These are phyloP conservation scores for Tetragnatha montana DNA, from an alignment of 2,888 invertebrate genomes.

Conservation along the genomic window DNA sequence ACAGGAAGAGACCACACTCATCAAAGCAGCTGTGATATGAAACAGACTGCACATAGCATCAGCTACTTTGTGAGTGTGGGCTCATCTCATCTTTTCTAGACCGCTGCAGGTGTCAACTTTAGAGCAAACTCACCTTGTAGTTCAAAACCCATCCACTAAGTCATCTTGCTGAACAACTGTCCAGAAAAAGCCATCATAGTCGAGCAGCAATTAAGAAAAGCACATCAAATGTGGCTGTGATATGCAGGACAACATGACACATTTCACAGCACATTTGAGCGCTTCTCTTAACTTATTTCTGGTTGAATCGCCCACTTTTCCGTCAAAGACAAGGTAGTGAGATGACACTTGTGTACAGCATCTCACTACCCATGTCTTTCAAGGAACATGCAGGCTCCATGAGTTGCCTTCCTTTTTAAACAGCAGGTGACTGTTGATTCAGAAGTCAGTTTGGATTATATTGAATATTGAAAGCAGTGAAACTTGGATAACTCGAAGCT, in stretches of 20 bases:
- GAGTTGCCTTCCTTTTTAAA: too few relatives aligned
- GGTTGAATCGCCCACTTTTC: conserved; percentile 51
- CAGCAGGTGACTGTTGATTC: too few relatives aligned
- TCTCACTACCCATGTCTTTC: conserved; percentile 99
- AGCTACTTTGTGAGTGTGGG: conserved; percentile 86
- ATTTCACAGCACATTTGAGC: conserved; percentile 75
- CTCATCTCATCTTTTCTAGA: not conserved
- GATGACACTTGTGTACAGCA: conserved; percentile 84
- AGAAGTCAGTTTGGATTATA: too few relatives aligned
- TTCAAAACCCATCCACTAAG: not conserved
- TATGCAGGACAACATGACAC: conserved; percentile 73
- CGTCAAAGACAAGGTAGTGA: conserved; percentile 99
- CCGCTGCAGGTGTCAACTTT: not conserved
- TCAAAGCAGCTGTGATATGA: conserved; percentile 99
- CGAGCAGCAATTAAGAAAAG: conserved; percentile 12
- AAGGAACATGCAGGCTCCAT: conserved; percentile 76
- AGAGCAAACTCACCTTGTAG: not conserved
- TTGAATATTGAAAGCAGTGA: too few relatives aligned
- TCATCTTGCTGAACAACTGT: not conserved
- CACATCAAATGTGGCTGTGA: conserved; percentile 77
- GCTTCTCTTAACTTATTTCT: conserved; percentile 20
- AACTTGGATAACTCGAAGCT: too few relatives aligned
- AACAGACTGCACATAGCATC: conserved; percentile 83
- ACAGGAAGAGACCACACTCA: conserved; percentile 72
- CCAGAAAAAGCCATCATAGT: not conserved